Evolutionary conservation across 2,797 vertebrate genomes (phyloP).

Genomic region (Onychomys torridus): DNA sequence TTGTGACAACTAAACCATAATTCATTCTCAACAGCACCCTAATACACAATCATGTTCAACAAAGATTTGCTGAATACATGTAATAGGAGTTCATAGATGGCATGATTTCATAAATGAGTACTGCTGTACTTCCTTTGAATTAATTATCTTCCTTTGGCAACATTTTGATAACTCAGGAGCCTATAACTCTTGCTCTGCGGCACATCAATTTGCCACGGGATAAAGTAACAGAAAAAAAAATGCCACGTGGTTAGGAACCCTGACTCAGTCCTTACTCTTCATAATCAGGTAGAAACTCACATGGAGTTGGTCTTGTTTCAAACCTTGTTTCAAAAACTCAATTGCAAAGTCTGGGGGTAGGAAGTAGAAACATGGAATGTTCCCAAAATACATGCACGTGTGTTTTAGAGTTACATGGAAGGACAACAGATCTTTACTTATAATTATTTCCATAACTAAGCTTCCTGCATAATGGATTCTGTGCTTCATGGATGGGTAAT

Average conservation of each 20-base stretch:
- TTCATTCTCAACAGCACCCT: background rate
- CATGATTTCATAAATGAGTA: background rate
- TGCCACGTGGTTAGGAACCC: background rate
- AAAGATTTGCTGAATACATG: background rate
- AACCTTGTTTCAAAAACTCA: constrained; percentile 54
- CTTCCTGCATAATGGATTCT: constrained; percentile 71
- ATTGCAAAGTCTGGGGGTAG: constrained; percentile 40
- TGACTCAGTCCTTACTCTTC: background rate
- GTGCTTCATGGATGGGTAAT: constrained; percentile 75
- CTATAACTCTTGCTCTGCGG: too few relatives aligned
- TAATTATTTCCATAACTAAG: constrained; percentile 77
- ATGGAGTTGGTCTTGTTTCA: background rate
- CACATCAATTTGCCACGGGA: too few relatives aligned
- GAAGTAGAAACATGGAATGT: constrained; percentile 19
- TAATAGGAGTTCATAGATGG: background rate
- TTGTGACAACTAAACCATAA: background rate
- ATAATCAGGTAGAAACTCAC: background rate
- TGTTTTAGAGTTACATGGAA: constrained; percentile 66
- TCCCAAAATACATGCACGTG: background rate
- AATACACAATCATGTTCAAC: background rate
- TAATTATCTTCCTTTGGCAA: background rate
- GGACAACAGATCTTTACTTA: constrained; percentile 45
- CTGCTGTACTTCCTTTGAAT: too few relatives aligned
- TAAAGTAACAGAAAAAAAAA: background rate
- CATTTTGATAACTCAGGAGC: background rate